Conservation (phyloP, 2,113 vertebrate genomes). For the Hydropotes inermis region DNA sequence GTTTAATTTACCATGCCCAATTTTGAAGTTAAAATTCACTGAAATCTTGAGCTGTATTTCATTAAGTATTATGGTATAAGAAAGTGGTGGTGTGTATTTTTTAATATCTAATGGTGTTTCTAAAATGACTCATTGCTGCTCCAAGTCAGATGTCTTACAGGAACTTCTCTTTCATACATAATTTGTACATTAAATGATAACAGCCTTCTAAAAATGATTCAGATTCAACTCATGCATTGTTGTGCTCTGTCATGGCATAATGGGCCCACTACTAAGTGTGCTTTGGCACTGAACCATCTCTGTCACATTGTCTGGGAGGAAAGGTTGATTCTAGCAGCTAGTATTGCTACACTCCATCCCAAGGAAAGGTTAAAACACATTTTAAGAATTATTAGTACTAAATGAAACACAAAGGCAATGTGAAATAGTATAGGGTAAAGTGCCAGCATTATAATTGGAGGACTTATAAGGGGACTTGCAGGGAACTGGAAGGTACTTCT, state of each 20-base stretch:
- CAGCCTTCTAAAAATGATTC: neutral
- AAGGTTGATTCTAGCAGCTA: neutral
- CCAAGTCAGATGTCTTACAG: neutral
- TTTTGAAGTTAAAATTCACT: neutral
- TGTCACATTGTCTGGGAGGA: neutral
- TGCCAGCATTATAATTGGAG: neutral
- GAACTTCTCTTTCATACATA: neutral
- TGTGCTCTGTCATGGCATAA: neutral
- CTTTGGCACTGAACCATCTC: neutral
- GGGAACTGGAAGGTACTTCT: neutral
- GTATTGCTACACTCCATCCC: neutral
- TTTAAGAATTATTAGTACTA: neutral
- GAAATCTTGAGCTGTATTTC: neutral
- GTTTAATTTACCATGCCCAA: neutral
- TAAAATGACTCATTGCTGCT: neutral
- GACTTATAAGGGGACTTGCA: neutral
- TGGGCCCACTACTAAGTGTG: neutral
- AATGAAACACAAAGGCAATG: neutral
- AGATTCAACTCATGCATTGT: neutral
- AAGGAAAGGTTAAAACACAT: neutral
- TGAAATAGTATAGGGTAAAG: neutral
- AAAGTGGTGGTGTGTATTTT: neutral
- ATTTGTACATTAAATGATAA: neutral
- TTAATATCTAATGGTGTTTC: neutral
- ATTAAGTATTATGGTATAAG: neutral